Percentiles rank a stretch among this genome's conserved stretches.
Conservation (phyloP, 2,113 vertebrate genomes). For the Alectura lathami region DNA sequence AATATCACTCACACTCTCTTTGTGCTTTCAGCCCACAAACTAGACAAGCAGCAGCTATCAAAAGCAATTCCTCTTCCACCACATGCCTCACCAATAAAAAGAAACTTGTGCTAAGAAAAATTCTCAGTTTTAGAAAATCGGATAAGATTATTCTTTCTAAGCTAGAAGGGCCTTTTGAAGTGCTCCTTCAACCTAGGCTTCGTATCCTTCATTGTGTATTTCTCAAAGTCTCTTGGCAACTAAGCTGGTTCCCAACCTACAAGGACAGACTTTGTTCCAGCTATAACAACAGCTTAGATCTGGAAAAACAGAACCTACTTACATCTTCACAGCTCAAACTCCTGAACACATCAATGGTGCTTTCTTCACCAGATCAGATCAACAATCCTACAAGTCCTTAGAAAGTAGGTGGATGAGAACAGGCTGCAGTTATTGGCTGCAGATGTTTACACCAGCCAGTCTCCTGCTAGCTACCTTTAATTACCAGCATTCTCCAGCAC, state of each 20-base stretch:
- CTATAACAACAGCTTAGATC: not conserved
- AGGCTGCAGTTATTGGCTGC: not conserved
- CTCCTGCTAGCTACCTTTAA: not conserved
- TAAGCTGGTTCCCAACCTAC: not conserved
- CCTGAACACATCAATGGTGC: accelerated
- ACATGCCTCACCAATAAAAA: not conserved
- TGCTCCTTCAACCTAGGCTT: not conserved
- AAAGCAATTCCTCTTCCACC: not conserved
- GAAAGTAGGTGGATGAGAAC: not conserved
- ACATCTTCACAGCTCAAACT: not conserved
- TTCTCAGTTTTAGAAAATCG: not conserved
- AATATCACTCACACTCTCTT: not conserved
- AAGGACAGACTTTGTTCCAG: not conserved
- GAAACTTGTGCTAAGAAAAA: not conserved
- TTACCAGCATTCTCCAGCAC: not conserved
- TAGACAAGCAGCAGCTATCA: not conserved
- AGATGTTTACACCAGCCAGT: not conserved
- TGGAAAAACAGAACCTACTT: not conserved
- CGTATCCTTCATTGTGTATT: not conserved
- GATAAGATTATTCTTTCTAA: not conserved
- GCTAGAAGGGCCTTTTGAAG: not conserved
- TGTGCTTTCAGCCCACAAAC: not conserved
- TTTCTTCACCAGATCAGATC: not conserved
- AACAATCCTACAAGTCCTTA: not conserved
- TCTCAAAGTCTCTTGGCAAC: not conserved